phyloP scores from a whole-genome alignment of 2,113 vertebrate species.

The Cardinalis cardinalis region DNA sequence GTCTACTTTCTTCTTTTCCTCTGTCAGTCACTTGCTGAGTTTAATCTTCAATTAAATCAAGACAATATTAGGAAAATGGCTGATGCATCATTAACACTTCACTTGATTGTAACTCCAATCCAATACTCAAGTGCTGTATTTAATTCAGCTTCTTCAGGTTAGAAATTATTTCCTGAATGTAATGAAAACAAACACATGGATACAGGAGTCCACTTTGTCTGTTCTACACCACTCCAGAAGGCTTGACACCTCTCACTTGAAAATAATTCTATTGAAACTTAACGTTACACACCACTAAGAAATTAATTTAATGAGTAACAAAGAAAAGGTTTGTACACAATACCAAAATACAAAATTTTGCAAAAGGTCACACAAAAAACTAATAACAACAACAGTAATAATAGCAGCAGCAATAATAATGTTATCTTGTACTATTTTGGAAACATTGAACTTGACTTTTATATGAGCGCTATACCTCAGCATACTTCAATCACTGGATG shows the following conservation, averaged over 20 bases:
- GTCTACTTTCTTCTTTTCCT: neutral
- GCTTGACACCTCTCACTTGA: neutral
- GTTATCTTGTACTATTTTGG: neutral
- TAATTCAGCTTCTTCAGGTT: neutral
- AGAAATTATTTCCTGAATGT: neutral
- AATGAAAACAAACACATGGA: neutral
- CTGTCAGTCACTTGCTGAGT: neutral
- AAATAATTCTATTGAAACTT: neutral
- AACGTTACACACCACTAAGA: neutral
- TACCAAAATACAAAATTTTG: neutral
- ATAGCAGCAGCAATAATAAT: neutral
- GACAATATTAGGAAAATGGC: neutral
- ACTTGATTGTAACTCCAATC: neutral
- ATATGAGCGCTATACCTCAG: rapidly evolving
- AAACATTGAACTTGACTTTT: neutral
- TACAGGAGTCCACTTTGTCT: neutral
- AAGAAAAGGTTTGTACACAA: neutral
- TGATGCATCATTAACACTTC: neutral
- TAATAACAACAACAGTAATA: neutral
- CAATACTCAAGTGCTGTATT: neutral
- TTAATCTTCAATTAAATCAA: neutral
- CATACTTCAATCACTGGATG: neutral
- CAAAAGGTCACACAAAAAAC: neutral
- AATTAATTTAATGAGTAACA: rapidly evolving
- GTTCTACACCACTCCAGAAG: neutral